These are phyloP conservation scores for Caenorhabditis latens DNA, from an alignment of 1,140 invertebrate species.

Conservation along the genomic window DNA sequence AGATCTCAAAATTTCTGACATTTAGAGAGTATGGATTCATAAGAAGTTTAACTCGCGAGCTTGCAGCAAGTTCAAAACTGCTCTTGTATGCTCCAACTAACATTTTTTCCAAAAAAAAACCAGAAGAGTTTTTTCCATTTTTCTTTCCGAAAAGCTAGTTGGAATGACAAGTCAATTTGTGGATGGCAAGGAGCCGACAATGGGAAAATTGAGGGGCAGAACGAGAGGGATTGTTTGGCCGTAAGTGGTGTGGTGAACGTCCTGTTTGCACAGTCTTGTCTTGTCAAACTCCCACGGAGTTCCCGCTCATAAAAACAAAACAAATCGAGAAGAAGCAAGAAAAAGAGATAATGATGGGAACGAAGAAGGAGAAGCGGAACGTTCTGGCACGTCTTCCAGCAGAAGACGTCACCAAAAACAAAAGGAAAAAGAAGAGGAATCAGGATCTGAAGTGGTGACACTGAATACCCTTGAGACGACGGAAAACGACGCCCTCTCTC, in stretches of 20 bases:
- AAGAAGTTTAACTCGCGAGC: too few species aligned
- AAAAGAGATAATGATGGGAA: not conserved
- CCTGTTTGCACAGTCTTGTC: constrained; percentile 45
- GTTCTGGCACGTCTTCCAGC: constrained; percentile 36
- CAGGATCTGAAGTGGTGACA: constrained; percentile 50
- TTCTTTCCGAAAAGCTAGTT: not conserved
- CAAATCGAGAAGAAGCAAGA: not conserved
- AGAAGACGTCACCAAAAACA: not conserved
- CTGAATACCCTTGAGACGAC: constrained; percentile 53
- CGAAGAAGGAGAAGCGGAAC: constrained; percentile 8
- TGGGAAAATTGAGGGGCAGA: constrained; percentile 29
- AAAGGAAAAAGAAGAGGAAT: constrained; percentile 22
- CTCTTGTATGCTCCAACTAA: not conserved
- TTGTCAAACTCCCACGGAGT: constrained; percentile 34
- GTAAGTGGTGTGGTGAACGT: constrained; percentile 45
- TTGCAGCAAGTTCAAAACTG: not conserved
- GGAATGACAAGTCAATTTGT: constrained; percentile 43
- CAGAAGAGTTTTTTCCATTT: not conserved
- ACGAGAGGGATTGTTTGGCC: constrained; percentile 31
- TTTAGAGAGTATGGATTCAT: too few species aligned
- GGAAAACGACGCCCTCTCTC: not conserved
- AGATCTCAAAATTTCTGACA: too few species aligned
- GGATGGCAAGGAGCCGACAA: constrained; percentile 51
- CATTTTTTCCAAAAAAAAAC: constrained; percentile 14
- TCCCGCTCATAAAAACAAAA: constrained; percentile 39